These are phyloP conservation scores for Pollachius pollachius DNA, from an alignment of 2,113 vertebrate genomes.

Conservation along the genomic window DNA sequence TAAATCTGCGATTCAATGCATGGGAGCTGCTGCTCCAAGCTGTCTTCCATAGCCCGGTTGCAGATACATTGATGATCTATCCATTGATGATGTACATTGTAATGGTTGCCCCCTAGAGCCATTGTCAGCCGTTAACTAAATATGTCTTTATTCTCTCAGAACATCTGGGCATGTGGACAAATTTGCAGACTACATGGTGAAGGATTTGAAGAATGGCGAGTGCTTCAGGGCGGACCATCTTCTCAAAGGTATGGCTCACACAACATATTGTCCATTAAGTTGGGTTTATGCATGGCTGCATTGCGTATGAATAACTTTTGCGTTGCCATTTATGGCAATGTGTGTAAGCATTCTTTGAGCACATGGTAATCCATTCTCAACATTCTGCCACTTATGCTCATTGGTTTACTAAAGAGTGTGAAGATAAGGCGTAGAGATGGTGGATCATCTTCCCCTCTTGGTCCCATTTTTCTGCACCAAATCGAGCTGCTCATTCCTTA, in stretches of 20 bases:
- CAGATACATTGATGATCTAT: constrained; percentile 44
- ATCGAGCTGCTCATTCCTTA: no score
- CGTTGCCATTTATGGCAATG: neutral
- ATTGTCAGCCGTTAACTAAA: neutral
- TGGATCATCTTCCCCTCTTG: no score
- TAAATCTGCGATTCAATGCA: constrained; percentile 59
- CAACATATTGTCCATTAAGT: neutral
- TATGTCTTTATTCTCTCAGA: constrained; percentile 57
- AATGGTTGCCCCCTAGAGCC: neutral
- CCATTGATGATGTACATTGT: neutral
- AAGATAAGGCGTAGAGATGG: no score
- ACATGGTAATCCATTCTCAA: no score
- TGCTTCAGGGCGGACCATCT: constrained; percentile 97
- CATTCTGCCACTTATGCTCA: no score
- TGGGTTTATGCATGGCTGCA: no score
- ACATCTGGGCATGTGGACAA: constrained; percentile 98
- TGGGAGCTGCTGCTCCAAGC: constrained; percentile 47
- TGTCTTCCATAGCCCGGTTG: constrained; percentile 67
- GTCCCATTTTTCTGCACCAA: no score
- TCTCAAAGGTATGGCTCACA: constrained; percentile 82
- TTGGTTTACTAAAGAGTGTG: no score
- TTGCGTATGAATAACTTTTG: neutral
- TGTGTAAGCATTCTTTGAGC: neutral
- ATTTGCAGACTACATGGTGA: constrained; percentile 99
- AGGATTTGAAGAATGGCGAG: constrained; percentile 93